A percentile compares a stretch with the other conserved stretches of the same genome.
These are phyloP conservation scores for Maniola hyperantus DNA, from an alignment of 2,888 invertebrate species.

Conservation along the genomic window DNA sequence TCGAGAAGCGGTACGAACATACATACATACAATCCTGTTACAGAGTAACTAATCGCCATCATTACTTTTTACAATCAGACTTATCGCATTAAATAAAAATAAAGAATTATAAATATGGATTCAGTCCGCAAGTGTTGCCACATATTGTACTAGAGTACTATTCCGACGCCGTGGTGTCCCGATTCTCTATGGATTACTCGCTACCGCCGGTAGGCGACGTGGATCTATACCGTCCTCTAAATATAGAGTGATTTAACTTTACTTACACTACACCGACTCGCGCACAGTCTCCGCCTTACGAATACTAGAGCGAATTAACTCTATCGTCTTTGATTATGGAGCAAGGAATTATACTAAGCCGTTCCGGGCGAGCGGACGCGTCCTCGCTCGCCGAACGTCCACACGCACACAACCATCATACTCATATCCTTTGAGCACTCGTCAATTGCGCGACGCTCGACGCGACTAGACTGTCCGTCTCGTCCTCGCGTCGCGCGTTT, in stretches of 20 bases:
- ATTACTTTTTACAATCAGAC: slow-evolving; percentile 78
- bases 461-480: not conserved
- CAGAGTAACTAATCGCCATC: slow-evolving; percentile 72
- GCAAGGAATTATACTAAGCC: slow-evolving; percentile 42
- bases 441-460: not conserved
- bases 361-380: slow-evolving; percentile 11
- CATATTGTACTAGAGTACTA: slow-evolving; percentile 43
- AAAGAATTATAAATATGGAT: slow-evolving; percentile 78
- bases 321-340: slow-evolving; percentile 43
- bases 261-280: slow-evolving; percentile 44
- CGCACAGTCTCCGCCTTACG: slow-evolving; percentile 40
- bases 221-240: slow-evolving; percentile 34
- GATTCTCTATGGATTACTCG: slow-evolving; percentile 38
- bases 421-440: slow-evolving; percentile 27
- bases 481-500: slow-evolving; percentile 20
- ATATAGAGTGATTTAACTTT: slow-evolving; percentile 44
- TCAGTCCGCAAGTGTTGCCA: slow-evolving; percentile 59
- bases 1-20: slow-evolving; percentile 75
- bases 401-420: slow-evolving; percentile 40
- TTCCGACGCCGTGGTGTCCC: slow-evolving; percentile 42
- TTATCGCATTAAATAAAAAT: slow-evolving; percentile 81
- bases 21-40: slow-evolving; percentile 70
- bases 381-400: slow-evolving; percentile 18
- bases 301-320: slow-evolving; percentile 42
- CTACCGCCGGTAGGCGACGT: slow-evolving; percentile 32